Conservation (phyloP, 2,113 vertebrate genomes). For the Orycteropus afer region DNA sequence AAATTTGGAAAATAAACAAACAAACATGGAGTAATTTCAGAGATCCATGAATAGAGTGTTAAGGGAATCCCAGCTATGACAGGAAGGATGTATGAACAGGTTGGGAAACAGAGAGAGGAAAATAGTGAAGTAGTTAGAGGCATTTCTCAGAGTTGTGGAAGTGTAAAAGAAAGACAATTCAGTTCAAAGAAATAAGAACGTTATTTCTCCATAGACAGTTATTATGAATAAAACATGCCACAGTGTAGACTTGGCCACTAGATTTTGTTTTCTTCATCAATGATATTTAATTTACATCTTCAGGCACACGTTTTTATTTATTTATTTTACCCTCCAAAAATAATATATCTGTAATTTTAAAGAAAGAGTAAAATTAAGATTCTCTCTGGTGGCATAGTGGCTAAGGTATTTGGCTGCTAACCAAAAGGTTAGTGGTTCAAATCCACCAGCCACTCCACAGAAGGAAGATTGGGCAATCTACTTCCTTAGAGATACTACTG, state of each 20-base stretch:
- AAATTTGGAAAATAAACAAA: not conserved
- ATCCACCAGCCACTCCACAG: too few relatives aligned
- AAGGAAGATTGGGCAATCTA: too few relatives aligned
- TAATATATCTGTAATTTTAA: slow-evolving; percentile 38
- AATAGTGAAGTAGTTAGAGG: not conserved
- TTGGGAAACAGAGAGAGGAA: not conserved
- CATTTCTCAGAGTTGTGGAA: not conserved
- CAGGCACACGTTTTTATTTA: too few relatives aligned
- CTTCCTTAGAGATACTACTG: too few relatives aligned
- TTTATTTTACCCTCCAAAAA: not conserved
- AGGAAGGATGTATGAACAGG: not conserved
- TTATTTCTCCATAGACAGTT: not conserved
- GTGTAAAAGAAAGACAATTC: slow-evolving; percentile 26
- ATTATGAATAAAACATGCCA: not conserved
- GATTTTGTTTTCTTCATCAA: not conserved
- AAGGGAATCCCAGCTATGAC: not conserved
- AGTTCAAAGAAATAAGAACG: not conserved
- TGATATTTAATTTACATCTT: not conserved
- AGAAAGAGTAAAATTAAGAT: not conserved
- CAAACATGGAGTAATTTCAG: not conserved
- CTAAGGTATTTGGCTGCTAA: too few relatives aligned
- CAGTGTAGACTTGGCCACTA: not conserved
- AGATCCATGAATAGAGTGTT: not conserved
- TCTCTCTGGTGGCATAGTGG: too few relatives aligned
- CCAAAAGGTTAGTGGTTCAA: too few relatives aligned